A percentile compares a stretch with the other conserved stretches of the same genome.
Conservation (phyloP, 2,797 vertebrate species). For the Pitangus sulphuratus region DNA sequence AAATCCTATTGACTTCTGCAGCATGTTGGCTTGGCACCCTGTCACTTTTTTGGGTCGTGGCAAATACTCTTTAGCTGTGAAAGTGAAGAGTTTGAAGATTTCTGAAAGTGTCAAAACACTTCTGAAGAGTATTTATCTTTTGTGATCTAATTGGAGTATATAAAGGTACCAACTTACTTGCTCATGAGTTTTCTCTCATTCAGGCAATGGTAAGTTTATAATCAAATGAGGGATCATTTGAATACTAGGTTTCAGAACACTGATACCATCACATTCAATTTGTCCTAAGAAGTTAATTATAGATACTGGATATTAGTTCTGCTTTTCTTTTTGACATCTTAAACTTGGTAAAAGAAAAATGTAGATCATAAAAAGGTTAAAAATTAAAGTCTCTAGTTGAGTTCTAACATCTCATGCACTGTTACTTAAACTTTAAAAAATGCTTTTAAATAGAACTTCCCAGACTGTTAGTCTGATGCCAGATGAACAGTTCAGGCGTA, state of each 20-base stretch:
- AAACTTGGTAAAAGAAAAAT: conserved; percentile 25
- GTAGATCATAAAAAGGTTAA: conserved; percentile 2
- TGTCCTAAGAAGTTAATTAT: conserved; percentile 40
- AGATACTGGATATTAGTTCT: conserved; percentile 7
- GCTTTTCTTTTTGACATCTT: conserved; percentile 34
- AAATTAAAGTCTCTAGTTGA: not conserved
- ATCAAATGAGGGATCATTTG: not conserved
- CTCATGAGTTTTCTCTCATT: not conserved
- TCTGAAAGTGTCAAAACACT: not conserved
- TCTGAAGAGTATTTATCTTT: not conserved
- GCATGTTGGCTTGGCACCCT: fast-evolving
- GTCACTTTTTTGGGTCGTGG: not conserved
- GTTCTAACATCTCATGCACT: not conserved
- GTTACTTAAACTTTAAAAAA: conserved; percentile 25
- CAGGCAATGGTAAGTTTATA: not conserved
- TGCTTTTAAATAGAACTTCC: conserved; percentile 7
- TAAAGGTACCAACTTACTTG: not conserved
- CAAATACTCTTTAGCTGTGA: not conserved
- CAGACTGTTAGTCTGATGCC: not conserved
- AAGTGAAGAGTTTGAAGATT: not conserved
- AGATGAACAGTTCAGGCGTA: not conserved
- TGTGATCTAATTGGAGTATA: not conserved
- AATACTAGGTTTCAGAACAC: not conserved
- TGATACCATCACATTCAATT: conserved; percentile 10
- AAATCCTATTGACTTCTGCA: not conserved